A percentile compares a stretch with the other conserved stretches of the same genome.
Evolutionary conservation across 2,888 invertebrate species (phyloP).

Genomic region (Tetragonisca angustula): DNA sequence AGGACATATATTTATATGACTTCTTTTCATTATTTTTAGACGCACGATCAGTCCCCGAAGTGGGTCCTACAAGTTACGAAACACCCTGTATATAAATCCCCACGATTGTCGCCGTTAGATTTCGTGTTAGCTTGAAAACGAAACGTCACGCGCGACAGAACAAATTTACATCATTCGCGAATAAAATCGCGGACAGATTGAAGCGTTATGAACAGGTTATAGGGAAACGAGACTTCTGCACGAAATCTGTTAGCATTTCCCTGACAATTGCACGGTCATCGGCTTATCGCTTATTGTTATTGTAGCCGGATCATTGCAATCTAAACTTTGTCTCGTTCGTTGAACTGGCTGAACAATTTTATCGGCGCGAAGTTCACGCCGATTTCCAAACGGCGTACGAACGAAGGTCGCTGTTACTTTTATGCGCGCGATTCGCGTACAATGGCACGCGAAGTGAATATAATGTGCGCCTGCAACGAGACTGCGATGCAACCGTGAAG

Average conservation of each 20-base stretch:
- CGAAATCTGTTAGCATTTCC: constrained; percentile 33
- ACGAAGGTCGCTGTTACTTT: background rate
- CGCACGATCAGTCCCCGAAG: too few species aligned
- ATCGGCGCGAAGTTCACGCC: background rate
- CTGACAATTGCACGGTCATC: constrained; percentile 45
- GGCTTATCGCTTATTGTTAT: constrained; percentile 31
- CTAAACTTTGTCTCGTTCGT: constrained; percentile 4
- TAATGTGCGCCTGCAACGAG: too few species aligned
- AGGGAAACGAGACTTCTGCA: background rate
- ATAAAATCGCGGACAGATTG: constrained; percentile 15
- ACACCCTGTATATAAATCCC: too few species aligned
- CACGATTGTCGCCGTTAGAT: too few species aligned
- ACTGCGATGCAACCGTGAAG: background rate
- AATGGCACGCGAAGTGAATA: background rate
- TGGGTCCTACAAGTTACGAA: too few species aligned
- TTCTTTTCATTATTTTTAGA: too few species aligned
- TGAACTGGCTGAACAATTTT: constrained; percentile 15
- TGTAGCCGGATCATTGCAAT: constrained; percentile 12
- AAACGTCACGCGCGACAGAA: too few species aligned
- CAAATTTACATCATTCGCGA: background rate
- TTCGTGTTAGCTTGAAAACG: too few species aligned
- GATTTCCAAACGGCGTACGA: background rate
- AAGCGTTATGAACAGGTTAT: constrained; percentile 17
- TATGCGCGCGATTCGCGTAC: background rate
- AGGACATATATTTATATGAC: too few species aligned